Evolutionary conservation across 2,113 vertebrate species (phyloP).

Genomic region (Lutjanus erythropterus): DNA sequence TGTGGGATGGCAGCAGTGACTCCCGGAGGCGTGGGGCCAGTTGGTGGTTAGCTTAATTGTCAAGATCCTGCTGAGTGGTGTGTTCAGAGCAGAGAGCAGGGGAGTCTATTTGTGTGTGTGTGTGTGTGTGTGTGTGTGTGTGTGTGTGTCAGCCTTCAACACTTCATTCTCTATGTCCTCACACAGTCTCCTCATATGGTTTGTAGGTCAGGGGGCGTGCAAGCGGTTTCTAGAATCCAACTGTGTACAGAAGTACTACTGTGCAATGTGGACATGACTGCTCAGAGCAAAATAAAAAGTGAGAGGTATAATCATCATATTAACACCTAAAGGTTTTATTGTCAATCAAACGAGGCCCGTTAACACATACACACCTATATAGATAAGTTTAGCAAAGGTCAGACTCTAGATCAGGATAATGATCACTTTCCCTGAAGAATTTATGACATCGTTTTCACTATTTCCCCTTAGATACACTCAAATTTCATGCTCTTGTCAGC

Average conservation of each 20-base stretch:
- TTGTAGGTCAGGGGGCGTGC: constrained; percentile 63
- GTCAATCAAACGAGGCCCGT: not conserved
- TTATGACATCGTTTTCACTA: not conserved
- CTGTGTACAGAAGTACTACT: constrained; percentile 34
- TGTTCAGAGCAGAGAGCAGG: constrained; percentile 56
- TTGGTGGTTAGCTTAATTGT: constrained; percentile 84
- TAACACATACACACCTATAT: not conserved
- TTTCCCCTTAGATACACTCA: too few species aligned
- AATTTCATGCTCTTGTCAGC: too few species aligned
- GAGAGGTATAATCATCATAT: constrained; percentile 2
- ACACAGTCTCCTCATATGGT: constrained; percentile 43
- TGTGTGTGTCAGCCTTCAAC: constrained; percentile 41
- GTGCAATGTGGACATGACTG: not conserved
- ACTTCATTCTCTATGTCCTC: constrained; percentile 48
- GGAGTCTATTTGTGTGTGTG: constrained; percentile 15
- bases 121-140: constrained; percentile 26
- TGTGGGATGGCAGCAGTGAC: constrained; percentile 46
- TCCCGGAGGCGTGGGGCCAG: constrained; percentile 64
- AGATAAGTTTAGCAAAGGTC: not conserved
- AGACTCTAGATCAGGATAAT: not conserved
- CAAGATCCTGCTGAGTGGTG: constrained; percentile 77
- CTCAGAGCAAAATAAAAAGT: not conserved
- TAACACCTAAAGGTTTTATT: not conserved
- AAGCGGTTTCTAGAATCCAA: constrained; percentile 42
- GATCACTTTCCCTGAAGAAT: not conserved